These are phyloP conservation scores for Acleris laterana DNA, from an alignment of 2,888 invertebrate species.

Conservation along the genomic window DNA sequence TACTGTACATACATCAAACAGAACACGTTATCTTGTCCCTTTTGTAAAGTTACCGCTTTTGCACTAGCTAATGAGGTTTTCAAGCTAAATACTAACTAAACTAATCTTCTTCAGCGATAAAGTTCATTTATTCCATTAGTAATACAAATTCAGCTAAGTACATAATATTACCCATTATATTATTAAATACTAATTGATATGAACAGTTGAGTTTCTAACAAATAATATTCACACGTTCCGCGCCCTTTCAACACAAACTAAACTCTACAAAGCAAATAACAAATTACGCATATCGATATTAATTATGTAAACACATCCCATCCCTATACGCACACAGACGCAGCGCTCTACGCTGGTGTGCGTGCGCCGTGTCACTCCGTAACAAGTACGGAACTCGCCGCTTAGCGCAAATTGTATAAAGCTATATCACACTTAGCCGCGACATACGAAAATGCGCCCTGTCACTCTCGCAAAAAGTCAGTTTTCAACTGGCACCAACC, in stretches of 20 bases:
- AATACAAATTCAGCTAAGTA: no score
- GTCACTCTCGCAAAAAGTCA: not conserved
- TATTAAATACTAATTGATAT: no score
- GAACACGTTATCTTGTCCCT: no score
- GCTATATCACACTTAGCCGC: conserved; percentile 46
- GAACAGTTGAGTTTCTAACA: no score
- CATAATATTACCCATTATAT: no score
- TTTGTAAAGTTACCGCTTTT: no score
- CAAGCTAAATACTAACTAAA: no score
- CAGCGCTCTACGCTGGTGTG: conserved; percentile 73
- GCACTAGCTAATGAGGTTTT: no score
- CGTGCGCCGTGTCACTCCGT: conserved; percentile 73
- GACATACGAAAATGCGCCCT: conserved; percentile 36
- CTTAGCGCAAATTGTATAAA: conserved; percentile 48
- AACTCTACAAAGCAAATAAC: conserved; percentile 1
- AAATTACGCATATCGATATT: conserved; percentile 42
- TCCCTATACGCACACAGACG: conserved; percentile 62
- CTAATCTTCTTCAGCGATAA: no score
- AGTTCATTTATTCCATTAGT: no score
- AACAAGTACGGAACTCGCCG: conserved; percentile 71
- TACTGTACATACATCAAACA: no score
- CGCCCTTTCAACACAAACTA: not conserved
- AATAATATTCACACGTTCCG: not conserved
- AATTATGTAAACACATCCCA: conserved; percentile 41
- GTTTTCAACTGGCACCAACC: not conserved